These are phyloP conservation scores for Hirudinaria manillensis DNA, from an alignment of 2,888 invertebrate genomes.

Conservation along the genomic window DNA sequence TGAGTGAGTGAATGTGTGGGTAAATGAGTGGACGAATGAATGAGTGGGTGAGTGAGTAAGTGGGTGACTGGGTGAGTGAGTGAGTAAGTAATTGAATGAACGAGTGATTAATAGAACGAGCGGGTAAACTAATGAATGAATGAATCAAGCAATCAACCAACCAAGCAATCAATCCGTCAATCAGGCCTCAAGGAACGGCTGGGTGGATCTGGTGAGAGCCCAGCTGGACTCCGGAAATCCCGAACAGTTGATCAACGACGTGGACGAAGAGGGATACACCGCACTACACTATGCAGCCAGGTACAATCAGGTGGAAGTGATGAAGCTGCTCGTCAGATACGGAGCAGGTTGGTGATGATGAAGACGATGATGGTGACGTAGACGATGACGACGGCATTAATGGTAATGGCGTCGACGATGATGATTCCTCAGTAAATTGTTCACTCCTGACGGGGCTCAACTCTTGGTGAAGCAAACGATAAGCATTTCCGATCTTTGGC, in stretches of 20 bases:
- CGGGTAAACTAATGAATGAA: not conserved
- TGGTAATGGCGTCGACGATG: not conserved
- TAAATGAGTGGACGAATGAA: not conserved
- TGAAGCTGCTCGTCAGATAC: conserved; percentile 35
- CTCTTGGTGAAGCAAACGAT: too few relatives aligned
- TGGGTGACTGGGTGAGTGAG: not conserved
- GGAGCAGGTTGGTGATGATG: conserved; percentile 33
- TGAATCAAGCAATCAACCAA: not conserved
- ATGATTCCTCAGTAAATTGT: not conserved
- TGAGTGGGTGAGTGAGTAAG: not conserved
- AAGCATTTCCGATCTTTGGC: too few relatives aligned
- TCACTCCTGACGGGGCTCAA: too few relatives aligned
- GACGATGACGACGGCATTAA: conserved; percentile 20
- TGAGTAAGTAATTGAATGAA: not conserved
- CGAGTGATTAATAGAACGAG: not conserved
- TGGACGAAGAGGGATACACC: conserved; percentile 41
- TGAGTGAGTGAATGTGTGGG: not conserved
- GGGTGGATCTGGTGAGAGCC: not conserved
- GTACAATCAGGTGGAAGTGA: conserved; percentile 39
- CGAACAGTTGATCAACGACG: conserved; percentile 34
- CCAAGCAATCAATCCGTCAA: too few relatives aligned
- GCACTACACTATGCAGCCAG: conserved; percentile 41
- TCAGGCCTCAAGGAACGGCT: conserved; percentile 21
- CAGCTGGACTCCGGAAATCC: conserved; percentile 13
- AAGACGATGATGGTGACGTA: not conserved